phyloP scores from a whole-genome alignment of 1,140 invertebrate species.

The Choristoneura fumiferana region DNA sequence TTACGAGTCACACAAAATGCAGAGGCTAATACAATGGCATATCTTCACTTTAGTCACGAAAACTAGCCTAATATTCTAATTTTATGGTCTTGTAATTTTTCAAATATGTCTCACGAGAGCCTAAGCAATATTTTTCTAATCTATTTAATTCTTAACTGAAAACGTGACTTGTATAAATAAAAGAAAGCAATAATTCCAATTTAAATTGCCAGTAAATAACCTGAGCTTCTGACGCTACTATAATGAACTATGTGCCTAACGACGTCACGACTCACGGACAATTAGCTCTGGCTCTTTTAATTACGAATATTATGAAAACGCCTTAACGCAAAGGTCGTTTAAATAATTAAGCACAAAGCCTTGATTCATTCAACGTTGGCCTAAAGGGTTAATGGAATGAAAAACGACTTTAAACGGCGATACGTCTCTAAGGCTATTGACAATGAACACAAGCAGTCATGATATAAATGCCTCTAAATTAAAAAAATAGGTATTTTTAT shows the following conservation, averaged over 20 bases:
- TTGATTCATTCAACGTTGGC: constrained; percentile 42
- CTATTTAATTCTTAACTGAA: no score
- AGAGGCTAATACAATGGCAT: no score
- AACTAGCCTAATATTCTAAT: no score
- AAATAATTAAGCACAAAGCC: constrained; percentile 58
- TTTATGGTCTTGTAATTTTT: no score
- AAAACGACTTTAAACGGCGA: constrained; percentile 24
- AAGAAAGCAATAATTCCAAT: not conserved
- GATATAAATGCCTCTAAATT: no score
- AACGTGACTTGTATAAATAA: no score
- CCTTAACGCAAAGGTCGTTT: constrained; percentile 46
- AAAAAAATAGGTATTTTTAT: no score
- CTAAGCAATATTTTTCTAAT: no score
- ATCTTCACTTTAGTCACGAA: no score
- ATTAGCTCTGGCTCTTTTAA: constrained; percentile 59
- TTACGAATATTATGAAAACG: constrained; percentile 56
- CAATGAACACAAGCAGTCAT: not conserved
- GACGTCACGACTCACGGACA: constrained; percentile 46
- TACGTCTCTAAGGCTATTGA: constrained; percentile 8
- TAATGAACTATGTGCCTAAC: constrained; percentile 44
- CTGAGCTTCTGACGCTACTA: constrained; percentile 20
- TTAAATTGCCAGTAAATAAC: constrained; percentile 6
- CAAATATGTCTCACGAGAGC: no score
- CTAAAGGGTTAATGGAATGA: constrained; percentile 65
- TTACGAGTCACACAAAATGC: no score